Conservation (phyloP, 2,113 vertebrate genomes). For the Micronisus gabar region DNA sequence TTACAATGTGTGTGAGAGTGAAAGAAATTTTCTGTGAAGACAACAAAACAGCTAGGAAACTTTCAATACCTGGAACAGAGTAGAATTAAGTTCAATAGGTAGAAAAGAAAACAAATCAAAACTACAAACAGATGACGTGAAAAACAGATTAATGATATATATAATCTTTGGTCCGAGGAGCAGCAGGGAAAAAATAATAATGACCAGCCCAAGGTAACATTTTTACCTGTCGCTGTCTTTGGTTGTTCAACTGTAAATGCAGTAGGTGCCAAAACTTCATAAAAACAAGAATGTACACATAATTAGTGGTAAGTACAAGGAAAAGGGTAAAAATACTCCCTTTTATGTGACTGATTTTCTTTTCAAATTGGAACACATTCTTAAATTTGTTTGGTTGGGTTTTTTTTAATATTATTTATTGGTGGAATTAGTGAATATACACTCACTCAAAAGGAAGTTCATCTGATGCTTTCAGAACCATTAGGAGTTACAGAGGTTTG, state of each 20-base stretch:
- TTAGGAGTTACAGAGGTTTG: neutral
- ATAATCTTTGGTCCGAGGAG: neutral
- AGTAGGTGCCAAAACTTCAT: neutral
- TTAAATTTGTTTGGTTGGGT: too few relatives aligned
- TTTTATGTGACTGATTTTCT: neutral
- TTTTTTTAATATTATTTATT: neutral
- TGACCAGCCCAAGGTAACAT: neutral
- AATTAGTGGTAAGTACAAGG: neutral
- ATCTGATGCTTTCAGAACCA: neutral
- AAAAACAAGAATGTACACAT: neutral
- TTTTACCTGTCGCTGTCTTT: neutral
- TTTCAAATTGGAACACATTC: neutral
- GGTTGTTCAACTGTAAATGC: neutral
- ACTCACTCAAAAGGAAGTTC: neutral
- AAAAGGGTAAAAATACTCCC: neutral
- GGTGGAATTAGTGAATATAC: neutral
- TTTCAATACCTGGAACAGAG: slow-evolving; percentile 5
- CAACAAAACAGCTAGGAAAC: neutral
- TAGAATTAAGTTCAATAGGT: neutral
- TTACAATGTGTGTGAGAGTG: neutral
- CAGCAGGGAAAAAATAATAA: neutral
- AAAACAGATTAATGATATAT: neutral
- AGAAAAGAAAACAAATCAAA: neutral
- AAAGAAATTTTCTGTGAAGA: neutral
- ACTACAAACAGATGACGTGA: neutral